Percentiles rank a stretch among this genome's conserved stretches.
phyloP scores from a whole-genome alignment of 1,140 invertebrate genomes.

The Leptestheria dahalacensis region DNA sequence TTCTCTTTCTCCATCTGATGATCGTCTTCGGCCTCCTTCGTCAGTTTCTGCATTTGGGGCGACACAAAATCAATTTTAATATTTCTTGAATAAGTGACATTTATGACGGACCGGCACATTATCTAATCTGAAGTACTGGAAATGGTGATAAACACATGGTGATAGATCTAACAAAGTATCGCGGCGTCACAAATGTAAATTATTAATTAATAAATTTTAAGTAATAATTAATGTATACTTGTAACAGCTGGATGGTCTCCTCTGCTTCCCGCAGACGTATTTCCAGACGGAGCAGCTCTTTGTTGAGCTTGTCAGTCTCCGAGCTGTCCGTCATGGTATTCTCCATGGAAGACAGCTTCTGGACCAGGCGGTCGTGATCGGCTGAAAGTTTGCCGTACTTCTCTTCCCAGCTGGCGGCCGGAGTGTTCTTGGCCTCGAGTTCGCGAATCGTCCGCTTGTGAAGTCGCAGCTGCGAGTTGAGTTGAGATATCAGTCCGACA shows the following conservation, averaged over 20 bases:
- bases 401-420: background rate
- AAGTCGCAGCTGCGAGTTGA: background rate
- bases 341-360: background rate
- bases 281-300: background rate
- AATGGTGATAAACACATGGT: no score
- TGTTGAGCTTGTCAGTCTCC: background rate
- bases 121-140: background rate
- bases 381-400: background rate
- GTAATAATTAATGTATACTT: no score
- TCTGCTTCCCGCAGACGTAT: background rate
- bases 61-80: background rate
- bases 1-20: background rate
- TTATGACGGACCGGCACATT: background rate
- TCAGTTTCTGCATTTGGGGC: background rate
- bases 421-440: background rate
- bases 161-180: no score
- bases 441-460: background rate
- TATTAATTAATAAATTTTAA: no score
- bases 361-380: background rate
- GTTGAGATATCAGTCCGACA: background rate
- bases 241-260: no score
- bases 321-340: no score
- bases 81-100: background rate
- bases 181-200: no score
- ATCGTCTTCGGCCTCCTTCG: background rate